Conservation (phyloP, 2,888 invertebrate genomes). For the Caenorhabditis wallacei region DNA sequence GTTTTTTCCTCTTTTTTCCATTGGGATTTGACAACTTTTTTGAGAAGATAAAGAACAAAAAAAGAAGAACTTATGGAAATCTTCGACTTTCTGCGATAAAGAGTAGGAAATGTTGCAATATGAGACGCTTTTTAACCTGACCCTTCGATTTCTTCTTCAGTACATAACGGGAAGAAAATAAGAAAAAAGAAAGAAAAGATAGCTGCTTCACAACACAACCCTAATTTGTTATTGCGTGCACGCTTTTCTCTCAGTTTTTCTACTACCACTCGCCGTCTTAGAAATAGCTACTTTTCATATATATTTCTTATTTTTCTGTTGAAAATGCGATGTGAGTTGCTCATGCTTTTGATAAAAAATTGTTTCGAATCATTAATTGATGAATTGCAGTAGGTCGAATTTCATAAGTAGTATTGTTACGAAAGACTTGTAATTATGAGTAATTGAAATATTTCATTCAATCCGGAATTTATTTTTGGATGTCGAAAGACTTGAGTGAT, state of each 20-base stretch:
- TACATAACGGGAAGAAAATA: conserved; percentile 21
- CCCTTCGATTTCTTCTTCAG: conserved; percentile 19
- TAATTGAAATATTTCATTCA: too few species aligned
- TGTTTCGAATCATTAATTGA: too few species aligned
- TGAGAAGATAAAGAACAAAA: conserved; percentile 4
- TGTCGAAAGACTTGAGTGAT: too few species aligned
- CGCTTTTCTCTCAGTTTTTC: conserved; percentile 39
- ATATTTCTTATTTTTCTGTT: conserved; percentile 6
- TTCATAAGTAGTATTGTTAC: too few species aligned
- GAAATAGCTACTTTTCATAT: conserved; percentile 6
- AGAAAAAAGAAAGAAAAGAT: conserved; percentile 25
- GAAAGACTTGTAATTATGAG: too few species aligned
- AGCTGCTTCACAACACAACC: conserved; percentile 25
- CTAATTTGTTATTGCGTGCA: conserved; percentile 66
- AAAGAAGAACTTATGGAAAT: conserved; percentile 20
- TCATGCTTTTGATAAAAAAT: neutral
- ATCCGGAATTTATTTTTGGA: too few species aligned
- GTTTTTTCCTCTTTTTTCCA: conserved; percentile 11
- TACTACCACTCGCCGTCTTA: conserved; percentile 15
- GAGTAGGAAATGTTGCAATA: conserved; percentile 28
- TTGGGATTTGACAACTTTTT: conserved; percentile 46
- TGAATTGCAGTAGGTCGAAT: too few species aligned
- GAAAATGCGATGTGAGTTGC: neutral
- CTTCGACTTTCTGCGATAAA: neutral
- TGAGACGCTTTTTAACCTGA: conserved; percentile 35